Conservation (phyloP, 2,888 invertebrate species). For the Zeuzera pyrina region DNA sequence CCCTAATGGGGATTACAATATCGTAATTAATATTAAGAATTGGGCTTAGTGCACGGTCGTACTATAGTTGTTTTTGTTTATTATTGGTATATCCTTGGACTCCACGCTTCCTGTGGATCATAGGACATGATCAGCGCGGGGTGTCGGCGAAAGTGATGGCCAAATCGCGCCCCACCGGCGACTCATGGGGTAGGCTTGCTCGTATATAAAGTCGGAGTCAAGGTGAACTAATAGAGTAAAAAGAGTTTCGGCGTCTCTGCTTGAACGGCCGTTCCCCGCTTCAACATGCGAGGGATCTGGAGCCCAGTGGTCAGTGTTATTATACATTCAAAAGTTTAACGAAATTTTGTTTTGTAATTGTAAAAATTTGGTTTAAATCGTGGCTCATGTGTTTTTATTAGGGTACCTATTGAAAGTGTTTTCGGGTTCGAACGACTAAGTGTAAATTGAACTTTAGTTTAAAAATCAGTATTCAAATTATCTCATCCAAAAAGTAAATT, state of each 20-base stretch:
- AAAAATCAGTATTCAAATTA: no score
- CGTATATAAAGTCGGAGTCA: constrained; percentile 47
- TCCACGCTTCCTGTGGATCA: constrained; percentile 14
- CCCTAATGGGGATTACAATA: no score
- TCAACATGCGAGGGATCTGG: constrained; percentile 75
- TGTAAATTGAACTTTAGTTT: no score
- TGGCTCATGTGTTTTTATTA: no score
- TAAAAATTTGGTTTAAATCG: not conserved
- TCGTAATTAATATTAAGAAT: no score
- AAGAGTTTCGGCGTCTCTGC: constrained; percentile 53
- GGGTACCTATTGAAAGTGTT: no score
- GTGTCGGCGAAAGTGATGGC: constrained; percentile 48
- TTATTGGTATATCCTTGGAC: constrained; percentile 3
- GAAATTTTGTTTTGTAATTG: not conserved
- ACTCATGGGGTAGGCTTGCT: constrained; percentile 40
- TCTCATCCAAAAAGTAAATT: no score
- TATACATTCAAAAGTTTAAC: not conserved
- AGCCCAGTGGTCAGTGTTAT: constrained; percentile 73
- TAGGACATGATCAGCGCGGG: constrained; percentile 16
- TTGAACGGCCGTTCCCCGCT: constrained; percentile 51
- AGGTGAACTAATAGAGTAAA: constrained; percentile 49
- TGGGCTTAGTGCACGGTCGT: no score
- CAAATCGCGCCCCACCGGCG: constrained; percentile 33
- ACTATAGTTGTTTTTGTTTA: no score
- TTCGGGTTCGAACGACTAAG: no score